Base-by-base conservation (phyloP, 2,113 vertebrate genomes). In the Proterorhinus semilunaris region DNA sequence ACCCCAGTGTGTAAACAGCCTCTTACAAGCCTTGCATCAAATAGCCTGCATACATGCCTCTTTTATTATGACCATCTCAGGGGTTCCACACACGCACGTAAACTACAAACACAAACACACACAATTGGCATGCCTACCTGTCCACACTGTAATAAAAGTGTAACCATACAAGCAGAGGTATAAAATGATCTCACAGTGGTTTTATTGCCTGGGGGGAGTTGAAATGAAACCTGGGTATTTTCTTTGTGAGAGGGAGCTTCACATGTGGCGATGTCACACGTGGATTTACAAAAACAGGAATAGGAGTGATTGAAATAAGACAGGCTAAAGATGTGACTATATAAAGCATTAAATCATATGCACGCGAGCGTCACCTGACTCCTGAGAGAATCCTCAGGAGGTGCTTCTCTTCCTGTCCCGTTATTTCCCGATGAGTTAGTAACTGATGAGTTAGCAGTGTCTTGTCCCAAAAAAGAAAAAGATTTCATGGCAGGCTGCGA, bases 131-230 rank as follows among this genome's bases (percentile, higher is more conserved):
- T 72, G 73, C 74, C 80, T 82, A 80, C 81, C 81, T 86, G 71
- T 81, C 79, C 66, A 61, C 75, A 68, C 80, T 80, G 84, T 90
- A 88, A 90, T 86, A 83, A 86, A 58, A 88, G 87, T 86, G 78
- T 69, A 87, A 85, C 85, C 73, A 80, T 83, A 61, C 77, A 74
- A 81, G 82, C 85, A 86, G 79, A 74, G 70, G 21, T 73, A 86
- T 86, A 82, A 87, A 82, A 86, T 83, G 83, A 66, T 80, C 64
- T 81, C 71, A 72, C 71, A 75, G 77, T 86, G 79, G 79, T 65
- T 84, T 84, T 84, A 84, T 84, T 85, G 84, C 83, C 87, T 75
- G 69, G 27, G 82, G 86, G 83, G 75, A 84, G 78, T 83, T 81
- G 65, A 84, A 88, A 83, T 75, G 71, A 55, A 81, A 82, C 76